Percentiles rank a stretch among this genome's conserved stretches.
These are phyloP conservation scores for Drosophila malerkotliana DNA, from an alignment of 1,140 invertebrate genomes.

Conservation along the genomic window DNA sequence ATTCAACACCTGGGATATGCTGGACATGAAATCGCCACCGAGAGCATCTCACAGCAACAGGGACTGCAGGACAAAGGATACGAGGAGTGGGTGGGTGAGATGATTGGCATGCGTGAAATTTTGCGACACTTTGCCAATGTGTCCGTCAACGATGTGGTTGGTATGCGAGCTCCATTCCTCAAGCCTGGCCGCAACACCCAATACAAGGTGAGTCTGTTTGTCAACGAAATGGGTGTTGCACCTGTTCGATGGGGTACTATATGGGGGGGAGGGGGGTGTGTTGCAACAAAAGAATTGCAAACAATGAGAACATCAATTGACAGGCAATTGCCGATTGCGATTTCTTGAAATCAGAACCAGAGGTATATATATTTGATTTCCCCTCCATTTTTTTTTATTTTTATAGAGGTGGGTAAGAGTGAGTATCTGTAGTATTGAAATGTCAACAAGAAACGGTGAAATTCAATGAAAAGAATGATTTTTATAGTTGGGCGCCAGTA, in stretches of 20 bases:
- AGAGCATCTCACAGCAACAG: conserved; percentile 93
- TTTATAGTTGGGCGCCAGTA: too few species aligned
- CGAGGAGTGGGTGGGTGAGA: conserved; percentile 96
- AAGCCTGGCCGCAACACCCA: conserved; percentile 96
- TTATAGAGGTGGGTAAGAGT: not conserved
- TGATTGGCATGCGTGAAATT: conserved; percentile 96
- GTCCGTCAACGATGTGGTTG: conserved; percentile 91
- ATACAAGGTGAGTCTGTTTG: conserved; percentile 88
- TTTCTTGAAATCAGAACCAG: conserved; percentile 32
- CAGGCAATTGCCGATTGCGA: conserved; percentile 35
- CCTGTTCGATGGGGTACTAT: too few species aligned
- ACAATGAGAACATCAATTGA: conserved; percentile 40
- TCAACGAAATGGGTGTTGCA: too few species aligned
- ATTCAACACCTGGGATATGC: conserved; percentile 94
- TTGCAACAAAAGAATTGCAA: conserved; percentile 28
- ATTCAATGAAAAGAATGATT: too few species aligned
- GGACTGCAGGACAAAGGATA: conserved; percentile 94
- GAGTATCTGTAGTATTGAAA: not conserved
- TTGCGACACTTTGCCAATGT: conserved; percentile 93
- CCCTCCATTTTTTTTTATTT: not conserved
- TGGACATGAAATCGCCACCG: conserved; percentile 96
- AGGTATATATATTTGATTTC: conserved; percentile 3
- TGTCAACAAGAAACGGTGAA: not conserved
- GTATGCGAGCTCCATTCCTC: conserved; percentile 94
- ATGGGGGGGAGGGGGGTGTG: too few species aligned